Evolutionary conservation across 2,113 vertebrate species (phyloP).

Genomic region (Tachysurus fulvidraco): DNA sequence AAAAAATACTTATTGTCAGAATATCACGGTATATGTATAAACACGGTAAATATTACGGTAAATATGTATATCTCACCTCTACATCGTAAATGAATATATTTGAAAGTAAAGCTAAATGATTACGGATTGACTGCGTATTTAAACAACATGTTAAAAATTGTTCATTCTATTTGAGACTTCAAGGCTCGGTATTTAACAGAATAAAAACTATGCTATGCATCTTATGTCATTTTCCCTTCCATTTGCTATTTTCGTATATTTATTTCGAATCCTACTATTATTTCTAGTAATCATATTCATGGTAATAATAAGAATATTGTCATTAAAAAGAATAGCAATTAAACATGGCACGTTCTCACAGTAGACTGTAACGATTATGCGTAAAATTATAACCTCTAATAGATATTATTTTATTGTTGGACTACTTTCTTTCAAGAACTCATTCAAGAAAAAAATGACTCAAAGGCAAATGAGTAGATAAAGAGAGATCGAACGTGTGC

Average conservation of each 20-base stretch:
- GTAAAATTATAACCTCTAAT: not conserved
- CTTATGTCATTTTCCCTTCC: not conserved
- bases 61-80: slow-evolving; percentile 67
- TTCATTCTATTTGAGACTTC: not conserved
- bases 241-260: not conserved
- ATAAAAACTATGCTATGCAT: not conserved
- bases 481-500: slow-evolving; percentile 49
- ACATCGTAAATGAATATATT: slow-evolving; percentile 66
- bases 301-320: not conserved
- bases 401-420: not conserved
- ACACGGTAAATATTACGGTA: no score
- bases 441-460: slow-evolving; percentile 35
- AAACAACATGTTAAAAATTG: not conserved
- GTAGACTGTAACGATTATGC: not conserved
- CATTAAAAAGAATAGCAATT: no score
- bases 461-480: slow-evolving; percentile 48
- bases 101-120: slow-evolving; percentile 45
- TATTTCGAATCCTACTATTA: not conserved
- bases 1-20: slow-evolving; percentile 72
- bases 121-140: not conserved
- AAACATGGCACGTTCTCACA: not conserved
- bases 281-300: not conserved
- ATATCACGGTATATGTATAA: slow-evolving; percentile 50
- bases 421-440: not conserved
- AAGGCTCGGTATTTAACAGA: not conserved